Percentiles rank a stretch among this genome's conserved stretches.
These are phyloP conservation scores for Ischnus inquisitorius DNA, from an alignment of 2,888 invertebrate species.

Conservation along the genomic window DNA sequence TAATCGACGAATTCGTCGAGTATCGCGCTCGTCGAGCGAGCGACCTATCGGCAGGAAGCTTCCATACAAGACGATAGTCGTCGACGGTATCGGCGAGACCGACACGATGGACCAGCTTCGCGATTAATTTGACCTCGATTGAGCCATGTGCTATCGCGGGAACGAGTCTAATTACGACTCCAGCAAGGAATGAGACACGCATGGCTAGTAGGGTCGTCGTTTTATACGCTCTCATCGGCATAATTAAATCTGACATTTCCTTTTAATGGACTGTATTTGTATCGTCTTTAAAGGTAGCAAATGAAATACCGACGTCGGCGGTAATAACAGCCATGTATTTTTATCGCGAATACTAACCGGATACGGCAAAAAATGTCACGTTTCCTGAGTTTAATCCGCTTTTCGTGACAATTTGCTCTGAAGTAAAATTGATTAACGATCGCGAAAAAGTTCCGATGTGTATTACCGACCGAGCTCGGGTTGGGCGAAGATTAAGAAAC, in stretches of 20 bases:
- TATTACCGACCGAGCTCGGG: too few species aligned
- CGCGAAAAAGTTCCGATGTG: too few species aligned
- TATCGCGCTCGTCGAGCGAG: neutral
- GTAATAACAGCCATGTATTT: too few species aligned
- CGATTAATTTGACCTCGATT: slow-evolving; percentile 26
- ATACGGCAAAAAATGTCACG: too few species aligned
- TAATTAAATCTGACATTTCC: neutral
- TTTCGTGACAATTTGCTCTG: too few species aligned
- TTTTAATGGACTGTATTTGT: neutral
- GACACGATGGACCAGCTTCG: slow-evolving; percentile 7
- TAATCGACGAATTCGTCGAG: slow-evolving; percentile 28
- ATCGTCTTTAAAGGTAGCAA: neutral
- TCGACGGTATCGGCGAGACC: neutral
- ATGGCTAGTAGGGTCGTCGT: neutral
- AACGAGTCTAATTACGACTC: slow-evolving; percentile 10
- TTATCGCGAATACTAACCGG: too few species aligned
- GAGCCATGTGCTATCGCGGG: slow-evolving; percentile 23
- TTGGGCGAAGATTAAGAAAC: too few species aligned
- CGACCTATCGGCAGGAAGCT: neutral
- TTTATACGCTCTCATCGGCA: neutral
- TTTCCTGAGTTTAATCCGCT: too few species aligned
- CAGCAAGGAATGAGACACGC: neutral
- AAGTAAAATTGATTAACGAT: too few species aligned
- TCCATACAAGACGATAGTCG: neutral
- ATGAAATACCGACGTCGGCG: too few species aligned